phyloP scores from a whole-genome alignment of 2,888 invertebrate species.

The Pristionchus mayeri region DNA sequence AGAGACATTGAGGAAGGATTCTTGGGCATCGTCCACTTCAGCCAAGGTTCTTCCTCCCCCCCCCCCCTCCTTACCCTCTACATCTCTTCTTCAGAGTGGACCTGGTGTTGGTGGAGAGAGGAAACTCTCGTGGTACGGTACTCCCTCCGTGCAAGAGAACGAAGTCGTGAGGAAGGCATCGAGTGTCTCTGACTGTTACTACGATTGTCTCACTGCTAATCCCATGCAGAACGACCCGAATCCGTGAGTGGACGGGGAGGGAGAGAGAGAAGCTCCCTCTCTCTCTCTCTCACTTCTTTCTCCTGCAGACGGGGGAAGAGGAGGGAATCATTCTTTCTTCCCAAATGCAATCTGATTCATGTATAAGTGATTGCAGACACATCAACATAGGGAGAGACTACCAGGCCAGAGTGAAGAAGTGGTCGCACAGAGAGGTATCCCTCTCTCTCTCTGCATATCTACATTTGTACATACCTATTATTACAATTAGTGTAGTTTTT shows the following conservation, averaged over 20 bases:
- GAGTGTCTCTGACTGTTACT: constrained; percentile 59
- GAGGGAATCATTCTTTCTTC: too few species aligned
- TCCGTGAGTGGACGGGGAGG: constrained; percentile 55
- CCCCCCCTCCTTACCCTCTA: too few species aligned
- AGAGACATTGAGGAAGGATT: constrained; percentile 72
- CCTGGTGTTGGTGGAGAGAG: not conserved
- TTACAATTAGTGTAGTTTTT: too few species aligned
- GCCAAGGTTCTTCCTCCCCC: constrained; percentile 38
- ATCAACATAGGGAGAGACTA: constrained; percentile 68
- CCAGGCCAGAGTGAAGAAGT: constrained; percentile 74
- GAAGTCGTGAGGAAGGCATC: constrained; percentile 55
- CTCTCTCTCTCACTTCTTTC: not conserved
- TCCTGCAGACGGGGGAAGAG: too few species aligned
- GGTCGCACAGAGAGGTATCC: constrained; percentile 72
- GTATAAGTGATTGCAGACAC: constrained; percentile 50
- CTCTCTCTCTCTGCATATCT: too few species aligned
- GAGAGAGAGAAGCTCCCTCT: not conserved
- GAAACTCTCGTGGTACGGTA: constrained; percentile 29
- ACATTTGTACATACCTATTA: too few species aligned
- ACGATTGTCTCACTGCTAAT: constrained; percentile 50
- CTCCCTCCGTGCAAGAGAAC: not conserved
- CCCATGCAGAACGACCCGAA: constrained; percentile 56
- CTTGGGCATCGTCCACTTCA: constrained; percentile 66
- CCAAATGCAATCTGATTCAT: not conserved
- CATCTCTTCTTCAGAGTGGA: not conserved